A percentile compares a stretch with the other conserved stretches of the same genome.
Evolutionary conservation across 2,797 vertebrate species (phyloP).

Genomic region (Numenius phaeopus): DNA sequence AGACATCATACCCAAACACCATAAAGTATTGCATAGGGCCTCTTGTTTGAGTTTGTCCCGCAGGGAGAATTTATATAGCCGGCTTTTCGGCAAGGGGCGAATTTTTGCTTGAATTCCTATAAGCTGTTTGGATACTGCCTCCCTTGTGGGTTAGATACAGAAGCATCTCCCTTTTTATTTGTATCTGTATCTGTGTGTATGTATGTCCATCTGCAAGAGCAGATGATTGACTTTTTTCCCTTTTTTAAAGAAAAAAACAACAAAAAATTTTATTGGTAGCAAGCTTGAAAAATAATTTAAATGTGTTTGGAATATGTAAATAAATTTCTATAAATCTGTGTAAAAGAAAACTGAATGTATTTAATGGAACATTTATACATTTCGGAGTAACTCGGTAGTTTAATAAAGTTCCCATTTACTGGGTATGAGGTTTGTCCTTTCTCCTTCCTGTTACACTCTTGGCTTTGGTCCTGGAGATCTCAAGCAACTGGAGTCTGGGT

Average conservation of each 20-base stretch:
- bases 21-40: neutral
- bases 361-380: constrained; percentile 85
- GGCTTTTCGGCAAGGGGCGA: neutral
- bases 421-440: constrained; percentile 58
- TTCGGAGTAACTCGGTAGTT: constrained; percentile 76
- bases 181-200: constrained; percentile 48
- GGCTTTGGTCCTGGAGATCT: neutral
- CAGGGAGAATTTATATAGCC: neutral
- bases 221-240: constrained; percentile 51
- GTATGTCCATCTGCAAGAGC: constrained; percentile 64
- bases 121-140: constrained; percentile 41
- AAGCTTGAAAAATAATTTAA: constrained; percentile 83
- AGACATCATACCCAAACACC: neutral
- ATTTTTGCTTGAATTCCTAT: constrained; percentile 3
- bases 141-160: constrained; percentile 12
- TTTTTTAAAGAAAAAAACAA: constrained; percentile 34
- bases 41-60: constrained; percentile 9
- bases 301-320: constrained; percentile 78
- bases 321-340: constrained; percentile 78
- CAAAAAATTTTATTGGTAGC: constrained; percentile 67
- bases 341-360: constrained; percentile 80
- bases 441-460: neutral
- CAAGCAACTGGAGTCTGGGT: neutral
- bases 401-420: constrained; percentile 83
- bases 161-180: constrained; percentile 13